phyloP scores from a whole-genome alignment of 1,140 invertebrate species.

The Drosophila sturtevanti region DNA sequence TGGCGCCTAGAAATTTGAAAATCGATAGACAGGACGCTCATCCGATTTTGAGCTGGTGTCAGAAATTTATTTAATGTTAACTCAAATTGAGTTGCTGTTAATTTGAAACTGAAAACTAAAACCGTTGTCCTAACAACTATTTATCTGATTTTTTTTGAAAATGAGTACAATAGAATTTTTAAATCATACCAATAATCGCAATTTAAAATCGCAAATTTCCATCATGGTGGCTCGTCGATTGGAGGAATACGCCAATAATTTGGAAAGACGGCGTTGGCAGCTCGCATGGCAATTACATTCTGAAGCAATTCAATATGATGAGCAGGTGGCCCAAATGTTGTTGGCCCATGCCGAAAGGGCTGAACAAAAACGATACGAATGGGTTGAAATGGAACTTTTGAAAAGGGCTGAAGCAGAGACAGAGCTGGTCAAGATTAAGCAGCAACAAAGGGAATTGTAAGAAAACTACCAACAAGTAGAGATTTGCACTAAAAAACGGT shows the following conservation, averaged over 20 bases:
- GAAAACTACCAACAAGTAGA: not conserved
- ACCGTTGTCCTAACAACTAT: constrained; percentile 1
- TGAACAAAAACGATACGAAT: constrained; percentile 51
- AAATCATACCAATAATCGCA: constrained; percentile 50
- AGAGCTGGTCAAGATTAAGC: constrained; percentile 54
- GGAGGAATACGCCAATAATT: constrained; percentile 31
- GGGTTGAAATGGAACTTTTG: constrained; percentile 54
- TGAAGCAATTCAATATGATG: constrained; percentile 38
- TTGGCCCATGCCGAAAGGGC: constrained; percentile 27
- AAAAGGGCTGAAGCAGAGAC: constrained; percentile 40
- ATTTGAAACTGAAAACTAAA: not conserved
- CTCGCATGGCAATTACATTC: constrained; percentile 37
- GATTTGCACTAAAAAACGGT: no score
- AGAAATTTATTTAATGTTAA: not conserved
- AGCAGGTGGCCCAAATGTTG: constrained; percentile 38
- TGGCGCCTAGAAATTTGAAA: not conserved
- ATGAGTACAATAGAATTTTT: constrained; percentile 59
- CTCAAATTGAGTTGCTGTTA: not conserved
- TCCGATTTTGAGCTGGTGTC: not conserved
- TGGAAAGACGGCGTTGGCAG: constrained; percentile 46
- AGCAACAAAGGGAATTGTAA: constrained; percentile 66
- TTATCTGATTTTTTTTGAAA: not conserved
- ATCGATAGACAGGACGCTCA: not conserved
- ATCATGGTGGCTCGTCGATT: constrained; percentile 46
- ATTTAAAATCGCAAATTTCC: constrained; percentile 57